Conservation (phyloP, 2,113 vertebrate genomes). For the Oncorhynchus tshawytscha region DNA sequence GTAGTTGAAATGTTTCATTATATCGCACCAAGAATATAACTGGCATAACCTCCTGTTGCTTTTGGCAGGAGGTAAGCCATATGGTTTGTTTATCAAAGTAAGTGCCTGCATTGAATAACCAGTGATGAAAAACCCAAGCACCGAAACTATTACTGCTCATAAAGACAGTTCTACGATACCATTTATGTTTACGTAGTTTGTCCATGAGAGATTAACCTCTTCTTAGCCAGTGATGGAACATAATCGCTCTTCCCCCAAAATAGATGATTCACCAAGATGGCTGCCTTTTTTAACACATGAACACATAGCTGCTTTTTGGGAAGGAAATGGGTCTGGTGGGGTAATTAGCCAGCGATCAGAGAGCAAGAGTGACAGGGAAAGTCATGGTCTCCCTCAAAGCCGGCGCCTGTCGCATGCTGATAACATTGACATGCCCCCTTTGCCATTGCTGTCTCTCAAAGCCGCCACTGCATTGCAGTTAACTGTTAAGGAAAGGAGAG, state of each 20-base stretch:
- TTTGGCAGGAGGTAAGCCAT: no score
- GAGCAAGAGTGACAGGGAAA: conserved; percentile 43
- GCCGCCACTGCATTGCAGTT: conserved; percentile 20
- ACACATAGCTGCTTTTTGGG: conserved; percentile 30
- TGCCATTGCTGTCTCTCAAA: conserved; percentile 16
- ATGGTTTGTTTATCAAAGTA: no score
- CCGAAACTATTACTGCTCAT: no score
- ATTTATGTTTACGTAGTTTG: no score
- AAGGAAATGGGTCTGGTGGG: conserved; percentile 22
- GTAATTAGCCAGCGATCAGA: conserved; percentile 52
- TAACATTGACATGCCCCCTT: conserved; percentile 62
- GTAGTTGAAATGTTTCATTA: no score
- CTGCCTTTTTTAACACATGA: neutral
- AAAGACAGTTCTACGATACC: no score
- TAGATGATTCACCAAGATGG: conserved; percentile 21
- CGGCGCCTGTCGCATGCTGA: conserved; percentile 61
- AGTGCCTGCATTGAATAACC: no score
- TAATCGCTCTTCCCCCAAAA: neutral
- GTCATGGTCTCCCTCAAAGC: conserved; percentile 53
- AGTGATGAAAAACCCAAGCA: no score
- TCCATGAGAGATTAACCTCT: neutral
- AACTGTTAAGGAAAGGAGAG: conserved; percentile 22
- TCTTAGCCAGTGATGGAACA: neutral
- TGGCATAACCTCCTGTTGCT: no score
- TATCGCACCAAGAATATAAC: no score